Evolutionary conservation across 92 coral and sea anemone genomes (phyloP).

Genomic region (Palythoa grandiflora): DNA sequence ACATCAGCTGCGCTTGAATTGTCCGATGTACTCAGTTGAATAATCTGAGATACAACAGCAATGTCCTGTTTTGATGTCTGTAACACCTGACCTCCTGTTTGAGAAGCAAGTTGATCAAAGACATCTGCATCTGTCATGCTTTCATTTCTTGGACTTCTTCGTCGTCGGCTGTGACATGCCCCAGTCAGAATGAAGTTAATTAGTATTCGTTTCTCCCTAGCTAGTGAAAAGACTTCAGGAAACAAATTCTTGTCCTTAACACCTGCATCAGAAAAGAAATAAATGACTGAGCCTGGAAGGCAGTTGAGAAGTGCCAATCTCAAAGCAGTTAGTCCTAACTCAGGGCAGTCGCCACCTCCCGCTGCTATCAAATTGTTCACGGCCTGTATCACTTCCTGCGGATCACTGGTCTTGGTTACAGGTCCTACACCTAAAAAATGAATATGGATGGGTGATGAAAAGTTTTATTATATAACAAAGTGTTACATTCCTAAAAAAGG

Average conservation of each 20-base stretch:
- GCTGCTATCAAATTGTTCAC: slow-evolving; percentile 48
- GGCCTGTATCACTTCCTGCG: slow-evolving; percentile 56
- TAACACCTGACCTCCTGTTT: slow-evolving; percentile 76
- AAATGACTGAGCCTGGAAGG: slow-evolving; percentile 53
- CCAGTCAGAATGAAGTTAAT: slow-evolving; percentile 51
- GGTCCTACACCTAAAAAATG: slow-evolving; percentile 64
- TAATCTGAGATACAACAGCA: slow-evolving; percentile 45
- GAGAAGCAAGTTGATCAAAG: slow-evolving; percentile 63
- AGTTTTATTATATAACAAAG: too few relatives aligned
- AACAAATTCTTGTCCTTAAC: slow-evolving; percentile 49
- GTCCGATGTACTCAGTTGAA: slow-evolving; percentile 48
- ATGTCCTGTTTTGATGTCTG: slow-evolving; percentile 47
- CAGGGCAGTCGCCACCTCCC: slow-evolving; percentile 79
- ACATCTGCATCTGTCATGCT: slow-evolving; percentile 35
- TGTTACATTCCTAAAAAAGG: background rate
- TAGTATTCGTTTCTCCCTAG: slow-evolving; percentile 48
- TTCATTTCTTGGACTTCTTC: slow-evolving; percentile 13
- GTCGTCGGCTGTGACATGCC: slow-evolving; percentile 45
- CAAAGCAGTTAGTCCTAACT: slow-evolving; percentile 71
- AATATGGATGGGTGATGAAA: background rate
- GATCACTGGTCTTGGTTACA: slow-evolving; percentile 57
- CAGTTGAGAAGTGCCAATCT: slow-evolving; percentile 67
- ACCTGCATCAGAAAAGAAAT: slow-evolving; percentile 70
- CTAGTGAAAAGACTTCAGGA: slow-evolving; percentile 55
- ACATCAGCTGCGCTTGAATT: slow-evolving; percentile 41